These are phyloP conservation scores for Cirrhinus molitorella DNA, from an alignment of 2,797 vertebrate species.

Conservation along the genomic window DNA sequence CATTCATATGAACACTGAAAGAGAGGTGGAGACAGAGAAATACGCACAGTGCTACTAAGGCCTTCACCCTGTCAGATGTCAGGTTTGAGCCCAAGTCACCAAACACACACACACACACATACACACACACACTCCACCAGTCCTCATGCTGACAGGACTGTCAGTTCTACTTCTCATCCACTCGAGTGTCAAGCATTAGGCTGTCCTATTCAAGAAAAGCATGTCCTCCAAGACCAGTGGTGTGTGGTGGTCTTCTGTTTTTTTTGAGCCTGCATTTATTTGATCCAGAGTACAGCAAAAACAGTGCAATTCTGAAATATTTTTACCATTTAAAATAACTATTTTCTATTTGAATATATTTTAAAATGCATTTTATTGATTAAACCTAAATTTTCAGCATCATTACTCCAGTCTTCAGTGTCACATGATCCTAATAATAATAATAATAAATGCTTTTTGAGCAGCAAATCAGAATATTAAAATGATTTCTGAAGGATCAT, in stretches of 20 bases:
- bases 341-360: too few relatives aligned
- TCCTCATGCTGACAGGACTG: conserved; percentile 40
- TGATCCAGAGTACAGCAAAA: too few relatives aligned
- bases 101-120: not conserved
- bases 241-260: not conserved
- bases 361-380: too few relatives aligned
- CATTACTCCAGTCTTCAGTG: too few relatives aligned
- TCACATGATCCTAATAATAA: too few relatives aligned
- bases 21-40: conserved; percentile 25
- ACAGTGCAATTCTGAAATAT: too few relatives aligned
- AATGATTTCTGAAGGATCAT: too few relatives aligned
- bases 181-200: conserved; percentile 27
- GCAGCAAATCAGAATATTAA: too few relatives aligned
- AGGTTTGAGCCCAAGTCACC: conserved; percentile 33
- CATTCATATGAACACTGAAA: conserved; percentile 18
- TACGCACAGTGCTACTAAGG: not conserved
- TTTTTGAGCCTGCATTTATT: too few relatives aligned
- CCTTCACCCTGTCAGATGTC: conserved; percentile 32
- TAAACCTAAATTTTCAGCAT: too few relatives aligned
- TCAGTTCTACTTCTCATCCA: conserved; percentile 40
- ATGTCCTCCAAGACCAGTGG: conserved; percentile 26
- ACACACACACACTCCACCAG: not conserved
- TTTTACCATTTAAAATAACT: too few relatives aligned
- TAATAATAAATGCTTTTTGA: too few relatives aligned
- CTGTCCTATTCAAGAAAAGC: conserved; percentile 35